These are phyloP conservation scores for Channa argus DNA, from an alignment of 2,113 vertebrate genomes.

Conservation along the genomic window DNA sequence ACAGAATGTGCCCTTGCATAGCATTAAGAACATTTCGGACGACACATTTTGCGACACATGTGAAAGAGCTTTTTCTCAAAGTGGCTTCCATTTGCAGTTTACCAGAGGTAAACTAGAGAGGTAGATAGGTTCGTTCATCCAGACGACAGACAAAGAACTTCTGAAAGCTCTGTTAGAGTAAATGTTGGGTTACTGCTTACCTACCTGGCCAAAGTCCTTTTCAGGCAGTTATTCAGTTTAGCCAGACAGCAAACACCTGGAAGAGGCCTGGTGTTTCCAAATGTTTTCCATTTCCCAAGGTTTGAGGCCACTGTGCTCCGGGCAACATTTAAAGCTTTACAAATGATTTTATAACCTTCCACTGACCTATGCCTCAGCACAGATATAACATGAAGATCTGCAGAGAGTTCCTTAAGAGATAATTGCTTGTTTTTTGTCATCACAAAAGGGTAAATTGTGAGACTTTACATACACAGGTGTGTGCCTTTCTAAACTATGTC, in stretches of 20 bases:
- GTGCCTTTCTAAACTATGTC: too few relatives aligned
- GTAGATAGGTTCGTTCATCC: too few relatives aligned
- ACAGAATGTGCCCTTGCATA: too few relatives aligned
- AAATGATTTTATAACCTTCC: not conserved
- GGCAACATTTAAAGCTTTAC: not conserved
- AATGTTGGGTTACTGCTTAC: not conserved
- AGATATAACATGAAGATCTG: not conserved
- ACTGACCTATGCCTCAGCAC: not conserved
- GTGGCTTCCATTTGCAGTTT: conserved; percentile 3
- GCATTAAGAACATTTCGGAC: too few relatives aligned
- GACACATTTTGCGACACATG: too few relatives aligned
- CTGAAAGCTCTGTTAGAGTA: conserved; percentile 4
- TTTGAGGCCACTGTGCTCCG: not conserved
- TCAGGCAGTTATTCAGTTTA: not conserved
- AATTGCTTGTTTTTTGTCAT: not conserved
- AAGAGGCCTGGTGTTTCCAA: too few relatives aligned
- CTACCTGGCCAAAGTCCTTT: not conserved
- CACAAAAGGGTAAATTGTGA: not conserved
- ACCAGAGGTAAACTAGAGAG: too few relatives aligned
- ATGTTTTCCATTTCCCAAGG: too few relatives aligned
- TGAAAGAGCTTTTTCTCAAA: conserved; percentile 1
- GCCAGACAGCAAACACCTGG: too few relatives aligned
- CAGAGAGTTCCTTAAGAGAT: not conserved
- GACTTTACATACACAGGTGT: not conserved
- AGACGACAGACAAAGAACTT: not conserved